Evolutionary conservation across 2,113 vertebrate genomes (phyloP).

Genomic region (Chaetodon auriga): DNA sequence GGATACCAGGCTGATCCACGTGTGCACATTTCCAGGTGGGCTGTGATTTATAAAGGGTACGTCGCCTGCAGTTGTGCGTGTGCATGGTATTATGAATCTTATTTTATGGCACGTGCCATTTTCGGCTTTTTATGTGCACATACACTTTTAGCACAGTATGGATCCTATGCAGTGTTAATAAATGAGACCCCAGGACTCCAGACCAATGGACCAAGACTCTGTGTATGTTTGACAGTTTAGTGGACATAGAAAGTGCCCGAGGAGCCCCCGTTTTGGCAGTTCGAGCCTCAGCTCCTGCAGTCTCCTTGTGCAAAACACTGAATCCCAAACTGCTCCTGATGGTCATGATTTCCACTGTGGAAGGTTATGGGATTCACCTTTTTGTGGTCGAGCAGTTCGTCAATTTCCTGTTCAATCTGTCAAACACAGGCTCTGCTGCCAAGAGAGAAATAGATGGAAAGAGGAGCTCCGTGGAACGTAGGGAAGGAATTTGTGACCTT

Average conservation of each 20-base stretch:
- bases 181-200: neutral
- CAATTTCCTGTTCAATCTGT: slow-evolving; percentile 6
- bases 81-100: too few relatives aligned
- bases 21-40: too few relatives aligned
- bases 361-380: neutral
- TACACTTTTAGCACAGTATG: too few relatives aligned
- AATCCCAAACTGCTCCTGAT: neutral
- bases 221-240: neutral
- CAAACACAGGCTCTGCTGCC: neutral
- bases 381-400: neutral
- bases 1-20: too few relatives aligned
- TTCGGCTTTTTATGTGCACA: too few relatives aligned
- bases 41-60: too few relatives aligned
- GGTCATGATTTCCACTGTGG: neutral
- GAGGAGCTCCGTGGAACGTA: neutral
- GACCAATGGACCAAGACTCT: neutral
- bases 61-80: too few relatives aligned
- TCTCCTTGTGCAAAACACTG: neutral
- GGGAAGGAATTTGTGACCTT: neutral
- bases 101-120: too few relatives aligned
- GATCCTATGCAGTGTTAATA: too few relatives aligned
- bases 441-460: neutral
- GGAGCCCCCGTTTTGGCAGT: too few relatives aligned
- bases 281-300: neutral
- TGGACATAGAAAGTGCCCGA: neutral